phyloP scores from a whole-genome alignment of 2,888 invertebrate species.

The Aphidoletes aphidimyza region DNA sequence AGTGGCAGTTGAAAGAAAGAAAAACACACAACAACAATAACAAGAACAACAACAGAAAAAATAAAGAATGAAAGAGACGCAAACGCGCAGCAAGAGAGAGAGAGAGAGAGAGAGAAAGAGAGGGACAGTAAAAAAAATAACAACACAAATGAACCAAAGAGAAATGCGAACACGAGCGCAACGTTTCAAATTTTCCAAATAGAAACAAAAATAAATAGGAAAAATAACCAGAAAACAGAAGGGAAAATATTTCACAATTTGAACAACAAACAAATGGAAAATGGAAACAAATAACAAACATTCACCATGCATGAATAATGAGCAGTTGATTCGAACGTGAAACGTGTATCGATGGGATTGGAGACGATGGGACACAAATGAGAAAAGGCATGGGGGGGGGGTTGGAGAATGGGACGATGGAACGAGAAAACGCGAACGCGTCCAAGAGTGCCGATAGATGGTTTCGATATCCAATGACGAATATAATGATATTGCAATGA shows the following conservation, averaged over 20 bases:
- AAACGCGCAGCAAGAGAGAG: neutral
- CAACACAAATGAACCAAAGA: neutral
- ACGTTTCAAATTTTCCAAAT: slow-evolving; percentile 35
- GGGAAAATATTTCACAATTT: slow-evolving; percentile 44
- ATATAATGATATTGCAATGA: neutral
- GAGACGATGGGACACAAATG: no score
- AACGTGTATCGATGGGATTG: neutral
- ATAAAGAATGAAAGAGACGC: neutral
- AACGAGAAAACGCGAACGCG: no score
- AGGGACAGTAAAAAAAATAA: neutral
- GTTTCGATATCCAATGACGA: slow-evolving; percentile 42
- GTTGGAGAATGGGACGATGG: no score
- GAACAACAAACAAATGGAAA: slow-evolving; percentile 44
- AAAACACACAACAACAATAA: no score
- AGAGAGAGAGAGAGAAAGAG: neutral
- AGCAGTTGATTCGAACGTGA: slow-evolving; percentile 29
- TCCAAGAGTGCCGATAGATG: neutral
- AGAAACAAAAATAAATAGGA: slow-evolving; percentile 33
- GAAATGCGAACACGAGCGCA: neutral
- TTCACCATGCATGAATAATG: slow-evolving; percentile 51
- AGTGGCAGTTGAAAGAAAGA: no score
- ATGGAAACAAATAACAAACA: slow-evolving; percentile 51
- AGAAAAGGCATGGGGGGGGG: no score
- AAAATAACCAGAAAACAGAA: neutral
- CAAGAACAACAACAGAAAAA: neutral